These are phyloP conservation scores for Drosophila yooni DNA, from an alignment of 2,888 invertebrate species.

Conservation along the genomic window DNA sequence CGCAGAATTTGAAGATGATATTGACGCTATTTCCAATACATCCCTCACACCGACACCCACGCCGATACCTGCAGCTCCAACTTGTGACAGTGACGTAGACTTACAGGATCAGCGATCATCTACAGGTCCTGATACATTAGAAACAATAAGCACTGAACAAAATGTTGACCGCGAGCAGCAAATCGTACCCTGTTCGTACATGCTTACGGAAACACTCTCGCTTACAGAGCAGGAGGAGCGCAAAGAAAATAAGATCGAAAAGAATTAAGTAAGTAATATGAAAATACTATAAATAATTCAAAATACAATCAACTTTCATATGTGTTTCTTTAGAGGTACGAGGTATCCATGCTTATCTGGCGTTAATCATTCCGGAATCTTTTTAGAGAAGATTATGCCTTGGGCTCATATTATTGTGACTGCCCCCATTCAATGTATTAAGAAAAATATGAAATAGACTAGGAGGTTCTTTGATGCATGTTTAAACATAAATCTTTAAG, in stretches of 20 bases:
- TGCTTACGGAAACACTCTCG: constrained; percentile 19
- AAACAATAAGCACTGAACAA: constrained; percentile 20
- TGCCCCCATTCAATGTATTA: constrained; percentile 8
- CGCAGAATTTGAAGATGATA: constrained; percentile 76
- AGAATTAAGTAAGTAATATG: constrained; percentile 38
- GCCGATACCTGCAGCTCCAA: constrained; percentile 52
- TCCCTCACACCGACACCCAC: constrained; percentile 78
- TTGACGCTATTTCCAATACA: constrained; percentile 75
- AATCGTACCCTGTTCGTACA: constrained; percentile 14
- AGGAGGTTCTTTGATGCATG: constrained; percentile 19
- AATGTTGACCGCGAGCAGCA: constrained; percentile 19
- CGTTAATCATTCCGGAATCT: constrained; percentile 7
- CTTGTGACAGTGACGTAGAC: constrained; percentile 17
- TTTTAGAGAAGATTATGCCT: constrained; percentile 11
- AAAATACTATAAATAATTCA: neutral
- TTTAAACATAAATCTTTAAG: constrained; percentile 42
- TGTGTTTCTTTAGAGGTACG: constrained; percentile 1
- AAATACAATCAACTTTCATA: neutral
- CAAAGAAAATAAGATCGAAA: constrained; percentile 25
- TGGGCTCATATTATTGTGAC: constrained; percentile 16
- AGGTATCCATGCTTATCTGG: neutral
- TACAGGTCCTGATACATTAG: constrained; percentile 20
- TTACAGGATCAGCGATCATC: constrained; percentile 12
- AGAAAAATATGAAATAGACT: neutral
- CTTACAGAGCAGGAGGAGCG: constrained; percentile 19